Evolutionary conservation across 2,797 vertebrate species (phyloP).

Genomic region (Pempheris klunzingeri): DNA sequence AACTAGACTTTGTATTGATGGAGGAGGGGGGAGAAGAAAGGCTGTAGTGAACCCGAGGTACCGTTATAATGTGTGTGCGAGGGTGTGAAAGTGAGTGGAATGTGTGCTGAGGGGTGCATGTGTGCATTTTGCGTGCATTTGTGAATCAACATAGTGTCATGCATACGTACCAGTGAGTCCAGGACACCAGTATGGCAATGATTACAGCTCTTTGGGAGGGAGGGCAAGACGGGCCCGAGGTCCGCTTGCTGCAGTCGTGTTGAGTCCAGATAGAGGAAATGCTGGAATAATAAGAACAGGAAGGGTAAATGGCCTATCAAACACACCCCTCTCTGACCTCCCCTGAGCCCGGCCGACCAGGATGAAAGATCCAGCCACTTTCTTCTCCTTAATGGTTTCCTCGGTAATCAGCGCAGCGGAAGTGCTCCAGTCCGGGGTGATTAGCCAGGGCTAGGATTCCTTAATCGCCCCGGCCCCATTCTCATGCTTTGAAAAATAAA

Average conservation of each 20-base stretch:
- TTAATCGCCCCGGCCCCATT: conserved; percentile 85
- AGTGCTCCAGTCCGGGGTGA: conserved; percentile 89
- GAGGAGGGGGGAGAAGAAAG: background rate
- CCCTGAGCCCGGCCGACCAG: conserved; percentile 86
- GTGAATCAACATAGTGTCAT: conserved; percentile 51
- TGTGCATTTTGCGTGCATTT: conserved; percentile 43
- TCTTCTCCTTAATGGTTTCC: conserved; percentile 93
- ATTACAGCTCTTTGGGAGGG: conserved; percentile 83
- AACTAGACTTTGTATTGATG: conserved; percentile 49
- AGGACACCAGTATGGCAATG: conserved; percentile 88
- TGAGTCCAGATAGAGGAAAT: conserved; percentile 88
- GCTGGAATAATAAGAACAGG: conserved; percentile 88
- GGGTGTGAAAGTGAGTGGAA: conserved; percentile 44
- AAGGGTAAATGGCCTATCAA: conserved; percentile 90
- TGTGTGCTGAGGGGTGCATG: conserved; percentile 28
- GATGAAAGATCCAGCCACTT: conserved; percentile 93
- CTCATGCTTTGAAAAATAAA: conserved; percentile 84
- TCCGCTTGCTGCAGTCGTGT: conserved; percentile 75
- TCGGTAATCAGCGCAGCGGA: conserved; percentile 91
- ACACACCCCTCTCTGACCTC: conserved; percentile 90
- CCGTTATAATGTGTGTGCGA: conserved; percentile 30
- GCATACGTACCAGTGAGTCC: conserved; percentile 59
- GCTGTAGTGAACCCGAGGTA: conserved; percentile 25
- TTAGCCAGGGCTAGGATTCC: conserved; percentile 87
- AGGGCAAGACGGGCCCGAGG: conserved; percentile 61